Conservation (phyloP, 1,140 invertebrate species). For the Tribolium castaneum region DNA sequence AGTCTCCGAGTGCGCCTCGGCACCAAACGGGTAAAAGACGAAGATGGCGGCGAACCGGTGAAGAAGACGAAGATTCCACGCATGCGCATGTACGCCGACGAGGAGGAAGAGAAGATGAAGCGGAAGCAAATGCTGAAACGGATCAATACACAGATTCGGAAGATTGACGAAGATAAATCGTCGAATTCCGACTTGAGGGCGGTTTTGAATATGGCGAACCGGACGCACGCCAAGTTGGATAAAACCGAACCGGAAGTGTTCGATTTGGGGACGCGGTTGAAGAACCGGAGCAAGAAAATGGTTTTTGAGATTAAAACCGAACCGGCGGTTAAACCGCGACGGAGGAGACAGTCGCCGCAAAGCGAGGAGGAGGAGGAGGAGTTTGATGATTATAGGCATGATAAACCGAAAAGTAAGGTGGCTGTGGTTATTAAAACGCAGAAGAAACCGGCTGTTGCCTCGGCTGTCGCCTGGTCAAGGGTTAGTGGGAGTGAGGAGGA, state of each 20-base stretch:
- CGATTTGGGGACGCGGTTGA: slow-evolving; percentile 56
- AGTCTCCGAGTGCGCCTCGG: slow-evolving; percentile 64
- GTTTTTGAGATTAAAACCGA: slow-evolving; percentile 45
- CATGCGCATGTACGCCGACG: slow-evolving; percentile 91
- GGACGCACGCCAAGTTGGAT: slow-evolving; percentile 26
- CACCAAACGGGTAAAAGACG: slow-evolving; percentile 64
- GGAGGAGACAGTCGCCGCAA: background rate
- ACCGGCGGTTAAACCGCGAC: slow-evolving; percentile 4
- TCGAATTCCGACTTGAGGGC: slow-evolving; percentile 54
- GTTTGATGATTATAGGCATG: background rate
- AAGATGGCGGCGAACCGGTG: slow-evolving; percentile 65
- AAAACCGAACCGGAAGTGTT: slow-evolving; percentile 41
- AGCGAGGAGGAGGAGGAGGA: slow-evolving; percentile 19
- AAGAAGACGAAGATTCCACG: slow-evolving; percentile 74
- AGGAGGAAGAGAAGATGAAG: slow-evolving; percentile 77
- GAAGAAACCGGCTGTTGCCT: slow-evolving; percentile 61
- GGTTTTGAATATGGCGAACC: slow-evolving; percentile 50
- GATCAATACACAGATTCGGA: slow-evolving; percentile 59
- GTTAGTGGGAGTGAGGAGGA: slow-evolving; percentile 36
- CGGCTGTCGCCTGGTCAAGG: slow-evolving; percentile 61
- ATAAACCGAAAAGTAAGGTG: slow-evolving; percentile 60
- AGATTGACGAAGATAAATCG: slow-evolving; percentile 47
- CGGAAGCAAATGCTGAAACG: slow-evolving; percentile 58
- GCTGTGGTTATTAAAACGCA: slow-evolving; percentile 61
- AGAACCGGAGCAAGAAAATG: slow-evolving; percentile 56